Evolutionary conservation across 2,113 vertebrate species (phyloP).

Genomic region (Cyrtonyx montezumae): DNA sequence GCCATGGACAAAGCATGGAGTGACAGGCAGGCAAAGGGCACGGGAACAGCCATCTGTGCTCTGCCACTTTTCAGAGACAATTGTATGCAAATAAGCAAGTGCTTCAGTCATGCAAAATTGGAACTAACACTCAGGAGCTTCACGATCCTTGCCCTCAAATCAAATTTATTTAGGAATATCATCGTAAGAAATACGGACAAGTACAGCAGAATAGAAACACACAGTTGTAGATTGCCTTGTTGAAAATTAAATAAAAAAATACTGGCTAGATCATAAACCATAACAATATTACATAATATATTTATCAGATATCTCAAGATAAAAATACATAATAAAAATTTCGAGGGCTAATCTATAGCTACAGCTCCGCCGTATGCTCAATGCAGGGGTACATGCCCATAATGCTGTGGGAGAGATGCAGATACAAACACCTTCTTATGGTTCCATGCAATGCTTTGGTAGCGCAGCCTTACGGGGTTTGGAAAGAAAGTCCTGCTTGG

Average conservation of each 20-base stretch:
- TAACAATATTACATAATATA: conserved; percentile 61
- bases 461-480: neutral
- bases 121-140: conserved; percentile 56
- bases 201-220: conserved; percentile 74
- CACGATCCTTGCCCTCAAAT: conserved; percentile 68
- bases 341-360: conserved; percentile 20
- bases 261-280: conserved; percentile 60
- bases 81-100: neutral
- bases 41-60: neutral
- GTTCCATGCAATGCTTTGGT: conserved; percentile 52
- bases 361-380: conserved; percentile 28
- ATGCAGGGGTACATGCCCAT: conserved; percentile 44
- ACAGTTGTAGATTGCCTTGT: conserved; percentile 45
- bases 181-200: conserved; percentile 75
- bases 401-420: conserved; percentile 38
- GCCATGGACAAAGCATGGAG: neutral
- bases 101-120: conserved; percentile 14
- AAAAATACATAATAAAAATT: conserved; percentile 58
- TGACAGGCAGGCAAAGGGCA: neutral
- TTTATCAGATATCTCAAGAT: conserved; percentile 42
- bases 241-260: conserved; percentile 75
- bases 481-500: neutral
- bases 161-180: conserved; percentile 79
- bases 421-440: conserved; percentile 30
- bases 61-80: neutral